A percentile compares a stretch with the other conserved stretches of the same genome.
phyloP scores from a whole-genome alignment of 35 echinoderm and acorn worm species.

The Lytechinus variegatus region DNA sequence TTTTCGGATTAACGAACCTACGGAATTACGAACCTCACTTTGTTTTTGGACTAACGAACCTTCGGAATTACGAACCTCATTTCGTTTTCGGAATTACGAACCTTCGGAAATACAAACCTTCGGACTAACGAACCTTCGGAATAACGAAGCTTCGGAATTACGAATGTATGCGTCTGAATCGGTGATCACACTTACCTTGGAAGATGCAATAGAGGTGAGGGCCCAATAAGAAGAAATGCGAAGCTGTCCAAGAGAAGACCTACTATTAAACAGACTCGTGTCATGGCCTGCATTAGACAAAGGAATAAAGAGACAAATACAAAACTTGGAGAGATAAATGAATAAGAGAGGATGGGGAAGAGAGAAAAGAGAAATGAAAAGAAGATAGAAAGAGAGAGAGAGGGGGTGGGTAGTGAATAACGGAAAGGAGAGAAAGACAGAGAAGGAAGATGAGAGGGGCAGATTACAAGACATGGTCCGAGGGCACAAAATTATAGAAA shows the following conservation, averaged over 20 bases:
- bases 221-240: slow-evolving; percentile 21
- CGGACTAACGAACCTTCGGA: too few species aligned
- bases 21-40: too few species aligned
- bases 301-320: neutral
- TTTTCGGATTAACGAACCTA: too few species aligned
- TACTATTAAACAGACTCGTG: neutral
- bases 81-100: too few species aligned
- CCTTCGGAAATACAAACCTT: too few species aligned
- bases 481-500: neutral
- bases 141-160: too few species aligned
- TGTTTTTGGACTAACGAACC: too few species aligned
- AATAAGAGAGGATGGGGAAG: neutral
- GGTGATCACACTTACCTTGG: slow-evolving; percentile 13
- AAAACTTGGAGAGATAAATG: neutral
- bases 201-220: slow-evolving; percentile 22
- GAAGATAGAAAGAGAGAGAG: neutral
- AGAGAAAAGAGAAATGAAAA: neutral
- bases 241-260: neutral
- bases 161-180: too few species aligned
- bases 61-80: too few species aligned
- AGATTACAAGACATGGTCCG: neutral
- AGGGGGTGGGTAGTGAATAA: neutral
- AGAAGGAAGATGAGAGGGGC: neutral
- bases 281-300: neutral
- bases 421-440: neutral